These are phyloP conservation scores for Nyctereutes procyonoides DNA, from an alignment of 2,113 vertebrate species.

Conservation along the genomic window DNA sequence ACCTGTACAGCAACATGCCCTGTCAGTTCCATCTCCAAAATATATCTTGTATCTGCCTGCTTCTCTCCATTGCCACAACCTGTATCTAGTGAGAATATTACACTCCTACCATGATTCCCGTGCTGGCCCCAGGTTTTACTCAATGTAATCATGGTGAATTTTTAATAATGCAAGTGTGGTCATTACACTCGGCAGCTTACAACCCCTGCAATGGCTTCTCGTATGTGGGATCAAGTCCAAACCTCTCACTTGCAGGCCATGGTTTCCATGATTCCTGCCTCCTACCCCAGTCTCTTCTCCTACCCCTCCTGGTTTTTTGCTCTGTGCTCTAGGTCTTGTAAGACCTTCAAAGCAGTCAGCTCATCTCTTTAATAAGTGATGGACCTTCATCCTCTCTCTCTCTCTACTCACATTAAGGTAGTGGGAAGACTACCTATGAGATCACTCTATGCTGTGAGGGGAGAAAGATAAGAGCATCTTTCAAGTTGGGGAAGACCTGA, in stretches of 20 bases:
- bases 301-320: not conserved
- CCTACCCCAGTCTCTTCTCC: not conserved
- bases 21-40: not conserved
- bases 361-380: not conserved
- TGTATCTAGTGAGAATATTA: not conserved
- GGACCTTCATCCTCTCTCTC: not conserved
- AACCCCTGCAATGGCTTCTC: not conserved
- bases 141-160: not conserved
- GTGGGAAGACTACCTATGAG: not conserved
- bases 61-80: not conserved
- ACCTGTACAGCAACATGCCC: not conserved
- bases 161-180: not conserved
- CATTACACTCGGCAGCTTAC: not conserved
- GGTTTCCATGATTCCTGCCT: not conserved
- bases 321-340: not conserved
- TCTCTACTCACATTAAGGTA: not conserved
- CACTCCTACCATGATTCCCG: not conserved
- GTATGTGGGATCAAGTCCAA: not conserved
- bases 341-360: not conserved
- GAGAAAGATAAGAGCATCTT: not conserved
- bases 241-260: not conserved
- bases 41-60: not conserved
- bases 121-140: not conserved
- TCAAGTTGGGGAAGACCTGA: not conserved
- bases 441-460: not conserved